Base-by-base conservation (phyloP, 2,797 vertebrate species). In the Ctenopoma kingsleyae region DNA sequence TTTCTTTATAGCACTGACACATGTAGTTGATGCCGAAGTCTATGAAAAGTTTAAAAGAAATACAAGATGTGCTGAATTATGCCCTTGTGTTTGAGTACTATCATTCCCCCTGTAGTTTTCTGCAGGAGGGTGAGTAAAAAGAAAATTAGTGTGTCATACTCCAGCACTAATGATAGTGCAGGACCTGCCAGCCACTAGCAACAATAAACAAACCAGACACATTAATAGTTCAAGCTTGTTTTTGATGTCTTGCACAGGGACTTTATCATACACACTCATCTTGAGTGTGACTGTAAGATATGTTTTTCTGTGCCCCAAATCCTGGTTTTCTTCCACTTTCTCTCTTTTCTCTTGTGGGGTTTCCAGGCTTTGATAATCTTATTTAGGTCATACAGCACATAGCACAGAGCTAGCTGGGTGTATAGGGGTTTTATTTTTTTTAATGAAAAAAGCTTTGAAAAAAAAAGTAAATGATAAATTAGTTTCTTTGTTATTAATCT, bases 331-430 rank as follows among this genome's bases (percentile, higher is more conserved):
- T 61, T 78, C 55, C 32, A 7, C 0, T 62, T 74, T 71, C 19
- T 56, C 27, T 30, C 15, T 56, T 61, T 60, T 82, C 46, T 81
- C 68, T 76, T 84, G 78, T 68, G 48, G 80, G 62, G 66, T 57
- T 91, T 83, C 23, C 25, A 63, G 52, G 58, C 89, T 92, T 93
- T 91, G 87, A 92, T 87, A 87, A 89, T 72, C 41, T 44, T 90
- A 80, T 93, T 89, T 90, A 88, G 91, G 86, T 85, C 91, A 89
- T 56, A 80, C 65, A 81, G 87, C 84, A 78, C 63, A 62, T 56
- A 70, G 50, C 56, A 85, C 83, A 87, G 80, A 87, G 75, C 49
- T 59, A 61, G 76, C 63, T 63, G 57, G 16, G 47, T 50, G 23
- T 79, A 85, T 80, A 72, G 81, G 80, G 78, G 67, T 74, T 91